Evolutionary conservation across 2,888 invertebrate species (phyloP).

Genomic region (Doris montereyensis): DNA sequence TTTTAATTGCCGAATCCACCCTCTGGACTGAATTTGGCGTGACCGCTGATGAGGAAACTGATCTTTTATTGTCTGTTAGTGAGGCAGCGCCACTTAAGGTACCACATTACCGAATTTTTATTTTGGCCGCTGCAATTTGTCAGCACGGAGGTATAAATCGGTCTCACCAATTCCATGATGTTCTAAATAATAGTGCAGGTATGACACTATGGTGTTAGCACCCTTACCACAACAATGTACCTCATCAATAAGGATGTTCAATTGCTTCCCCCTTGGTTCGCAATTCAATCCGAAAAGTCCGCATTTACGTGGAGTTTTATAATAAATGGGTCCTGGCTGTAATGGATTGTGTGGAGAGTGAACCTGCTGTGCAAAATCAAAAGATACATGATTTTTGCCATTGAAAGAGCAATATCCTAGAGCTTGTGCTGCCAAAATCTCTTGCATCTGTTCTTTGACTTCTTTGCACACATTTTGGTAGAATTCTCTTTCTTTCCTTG

Average conservation of each 20-base stretch:
- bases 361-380: slow-evolving; percentile 52
- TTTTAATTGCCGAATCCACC: slow-evolving; percentile 47
- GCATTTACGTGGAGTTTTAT: slow-evolving; percentile 50
- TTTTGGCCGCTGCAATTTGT: slow-evolving; percentile 42
- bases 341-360: slow-evolving; percentile 48
- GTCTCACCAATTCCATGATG: too few species aligned
- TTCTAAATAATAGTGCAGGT: too few species aligned
- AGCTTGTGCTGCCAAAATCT: too few species aligned
- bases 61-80: slow-evolving; percentile 17
- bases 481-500: too few species aligned
- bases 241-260: too few species aligned
- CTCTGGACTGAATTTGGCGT: slow-evolving; percentile 47
- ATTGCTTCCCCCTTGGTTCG: slow-evolving; percentile 40
- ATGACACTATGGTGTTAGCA: too few species aligned
- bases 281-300: slow-evolving; percentile 49
- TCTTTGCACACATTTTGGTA: too few species aligned
- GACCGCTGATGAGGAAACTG: slow-evolving; percentile 40
- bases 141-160: too few species aligned
- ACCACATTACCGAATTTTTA: slow-evolving; percentile 39
- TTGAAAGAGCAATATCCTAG: too few species aligned
- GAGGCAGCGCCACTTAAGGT: slow-evolving; percentile 36
- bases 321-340: slow-evolving; percentile 55
- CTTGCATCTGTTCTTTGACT: too few species aligned
- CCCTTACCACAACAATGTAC: too few species aligned
- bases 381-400: too few species aligned